A percentile compares a stretch with the other conserved stretches of the same genome.
Evolutionary conservation across 2,888 invertebrate genomes (phyloP).

Genomic region (Lycophotia porphyrea): DNA sequence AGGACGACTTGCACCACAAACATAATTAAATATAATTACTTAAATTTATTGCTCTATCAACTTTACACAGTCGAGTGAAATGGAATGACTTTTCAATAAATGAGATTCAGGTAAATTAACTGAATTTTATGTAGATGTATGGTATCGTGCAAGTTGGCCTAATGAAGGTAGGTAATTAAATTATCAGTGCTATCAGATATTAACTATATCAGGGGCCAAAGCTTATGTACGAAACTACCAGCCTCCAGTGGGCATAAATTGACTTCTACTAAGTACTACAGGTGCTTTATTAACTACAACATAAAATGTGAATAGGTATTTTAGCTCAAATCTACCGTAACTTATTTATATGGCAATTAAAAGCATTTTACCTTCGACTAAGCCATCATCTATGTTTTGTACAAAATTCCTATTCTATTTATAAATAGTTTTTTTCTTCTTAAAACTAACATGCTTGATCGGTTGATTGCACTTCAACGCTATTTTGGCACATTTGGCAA

Average conservation of each 20-base stretch:
- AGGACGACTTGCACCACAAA: background rate
- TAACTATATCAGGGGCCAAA: background rate
- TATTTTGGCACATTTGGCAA: constrained; percentile 54
- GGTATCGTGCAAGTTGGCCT: constrained; percentile 5
- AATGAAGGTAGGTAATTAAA: background rate
- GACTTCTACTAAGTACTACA: constrained; percentile 55
- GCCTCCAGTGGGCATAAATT: constrained; percentile 47
- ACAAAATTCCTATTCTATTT: constrained; percentile 75
- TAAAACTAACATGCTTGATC: constrained; percentile 58
- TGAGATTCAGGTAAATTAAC: too few species aligned
- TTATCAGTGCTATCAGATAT: constrained; percentile 24
- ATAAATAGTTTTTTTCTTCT: constrained; percentile 69
- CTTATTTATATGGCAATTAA: constrained; percentile 81
- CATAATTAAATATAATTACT: background rate
- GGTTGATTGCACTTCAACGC: constrained; percentile 55
- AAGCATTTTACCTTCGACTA: constrained; percentile 68
- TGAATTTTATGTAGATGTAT: background rate
- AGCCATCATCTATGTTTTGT: constrained; percentile 73
- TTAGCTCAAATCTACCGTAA: constrained; percentile 42
- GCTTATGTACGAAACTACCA: constrained; percentile 17
- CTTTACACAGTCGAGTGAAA: background rate
- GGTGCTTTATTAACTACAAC: constrained; percentile 32
- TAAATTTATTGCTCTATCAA: background rate
- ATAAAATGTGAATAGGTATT: constrained; percentile 39
- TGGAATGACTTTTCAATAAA: background rate